Percentiles rank a stretch among this genome's conserved stretches.
Evolutionary conservation across 92 coral and sea anemone genomes (phyloP).

Genomic region (Parazoanthus darwini): DNA sequence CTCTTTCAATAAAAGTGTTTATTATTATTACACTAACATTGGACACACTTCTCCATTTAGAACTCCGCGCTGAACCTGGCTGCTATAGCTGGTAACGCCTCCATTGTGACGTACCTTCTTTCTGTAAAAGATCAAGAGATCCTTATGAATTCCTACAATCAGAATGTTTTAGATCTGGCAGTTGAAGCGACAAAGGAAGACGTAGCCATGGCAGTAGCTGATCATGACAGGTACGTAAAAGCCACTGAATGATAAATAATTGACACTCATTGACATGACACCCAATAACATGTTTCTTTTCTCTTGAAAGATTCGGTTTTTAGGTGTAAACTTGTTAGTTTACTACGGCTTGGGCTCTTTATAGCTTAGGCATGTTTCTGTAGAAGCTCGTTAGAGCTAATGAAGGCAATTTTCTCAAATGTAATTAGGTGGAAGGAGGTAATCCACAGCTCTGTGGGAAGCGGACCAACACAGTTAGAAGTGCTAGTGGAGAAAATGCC

Average conservation of each 20-base stretch:
- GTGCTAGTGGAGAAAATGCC: slow-evolving; percentile 83
- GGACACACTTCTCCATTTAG: slow-evolving; percentile 33
- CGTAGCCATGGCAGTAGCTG: slow-evolving; percentile 80
- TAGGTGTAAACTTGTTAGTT: too few species aligned
- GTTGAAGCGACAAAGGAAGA: slow-evolving; percentile 63
- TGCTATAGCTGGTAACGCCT: slow-evolving; percentile 70
- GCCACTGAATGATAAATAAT: background rate
- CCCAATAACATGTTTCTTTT: too few species aligned
- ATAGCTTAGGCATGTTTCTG: too few species aligned
- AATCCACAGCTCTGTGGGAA: slow-evolving; percentile 61
- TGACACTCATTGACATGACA: background rate
- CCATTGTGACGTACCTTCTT: slow-evolving; percentile 63
- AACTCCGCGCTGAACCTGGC: slow-evolving; percentile 78
- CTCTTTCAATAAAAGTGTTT: too few species aligned
- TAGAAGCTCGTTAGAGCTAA: too few species aligned
- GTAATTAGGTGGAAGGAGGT: slow-evolving; percentile 79
- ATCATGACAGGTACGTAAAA: slow-evolving; percentile 62
- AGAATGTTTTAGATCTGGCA: slow-evolving; percentile 74
- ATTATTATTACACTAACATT: too few species aligned
- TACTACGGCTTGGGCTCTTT: background rate
- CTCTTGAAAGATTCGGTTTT: too few species aligned
- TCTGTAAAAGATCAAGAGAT: slow-evolving; percentile 69
- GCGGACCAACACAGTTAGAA: slow-evolving; percentile 76
- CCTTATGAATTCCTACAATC: slow-evolving; percentile 74
- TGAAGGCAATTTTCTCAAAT: background rate